These are phyloP conservation scores for Pseudorhiza aurosa DNA, from an alignment of 30 jellyfish, hydroid and myxozoan species.

Conservation along the genomic window DNA sequence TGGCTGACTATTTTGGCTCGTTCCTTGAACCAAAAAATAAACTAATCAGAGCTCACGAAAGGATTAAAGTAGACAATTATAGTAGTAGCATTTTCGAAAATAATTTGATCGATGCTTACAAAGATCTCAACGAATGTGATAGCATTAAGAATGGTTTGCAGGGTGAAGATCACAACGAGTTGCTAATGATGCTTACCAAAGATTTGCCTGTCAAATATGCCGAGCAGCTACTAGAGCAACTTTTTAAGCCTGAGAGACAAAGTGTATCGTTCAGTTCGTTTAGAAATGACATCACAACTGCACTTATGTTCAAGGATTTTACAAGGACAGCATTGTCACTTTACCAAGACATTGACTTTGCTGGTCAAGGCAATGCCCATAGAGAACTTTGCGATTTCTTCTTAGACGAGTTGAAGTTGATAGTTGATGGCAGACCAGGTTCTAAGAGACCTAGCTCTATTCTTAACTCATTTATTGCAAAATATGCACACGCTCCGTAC, in stretches of 20 bases:
- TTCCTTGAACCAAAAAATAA: slow-evolving; percentile 47
- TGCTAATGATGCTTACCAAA: slow-evolving; percentile 24
- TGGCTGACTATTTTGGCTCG: slow-evolving; percentile 64
- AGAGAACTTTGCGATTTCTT: slow-evolving; percentile 33
- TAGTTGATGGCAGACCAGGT: background rate
- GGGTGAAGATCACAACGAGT: slow-evolving; percentile 53
- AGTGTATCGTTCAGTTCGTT: slow-evolving; percentile 37
- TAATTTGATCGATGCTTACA: slow-evolving; percentile 66
- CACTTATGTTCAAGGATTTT: slow-evolving; percentile 31
- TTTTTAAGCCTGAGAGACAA: slow-evolving; percentile 50
- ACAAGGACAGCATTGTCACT: slow-evolving; percentile 31
- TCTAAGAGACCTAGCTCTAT: background rate
- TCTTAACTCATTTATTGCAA: background rate
- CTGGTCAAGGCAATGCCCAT: slow-evolving; percentile 48
- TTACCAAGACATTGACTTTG: slow-evolving; percentile 52
- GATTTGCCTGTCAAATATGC: slow-evolving; percentile 26
- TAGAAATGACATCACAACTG: slow-evolving; percentile 39
- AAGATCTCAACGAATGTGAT: slow-evolving; percentile 5
- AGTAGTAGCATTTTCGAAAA: slow-evolving; percentile 37
- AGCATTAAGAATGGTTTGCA: slow-evolving; percentile 7
- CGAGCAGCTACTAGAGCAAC: slow-evolving; percentile 34
- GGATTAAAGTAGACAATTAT: slow-evolving; percentile 31
- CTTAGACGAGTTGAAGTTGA: background rate
- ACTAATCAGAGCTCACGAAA: slow-evolving; percentile 55
- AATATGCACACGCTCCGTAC: background rate